phyloP scores from a whole-genome alignment of 2,888 invertebrate species.

The Zele albiditarsus region DNA sequence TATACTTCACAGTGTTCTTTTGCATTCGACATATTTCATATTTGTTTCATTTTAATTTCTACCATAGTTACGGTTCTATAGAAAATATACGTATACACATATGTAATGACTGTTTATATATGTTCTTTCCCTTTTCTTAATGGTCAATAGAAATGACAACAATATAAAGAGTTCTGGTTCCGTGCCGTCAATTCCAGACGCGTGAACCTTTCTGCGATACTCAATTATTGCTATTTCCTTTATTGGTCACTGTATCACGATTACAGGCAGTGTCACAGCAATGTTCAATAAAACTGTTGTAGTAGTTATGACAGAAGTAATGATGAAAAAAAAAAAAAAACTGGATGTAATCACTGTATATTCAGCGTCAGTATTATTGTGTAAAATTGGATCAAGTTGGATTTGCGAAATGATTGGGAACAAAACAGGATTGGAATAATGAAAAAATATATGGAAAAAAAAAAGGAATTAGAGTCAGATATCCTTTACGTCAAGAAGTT shows the following conservation, averaged over 20 bases:
- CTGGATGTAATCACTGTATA: background rate
- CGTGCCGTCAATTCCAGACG: background rate
- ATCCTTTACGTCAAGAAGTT: background rate
- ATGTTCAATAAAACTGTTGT: background rate
- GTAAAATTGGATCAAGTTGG: background rate
- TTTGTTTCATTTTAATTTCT: constrained; percentile 3
- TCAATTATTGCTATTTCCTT: constrained; percentile 3
- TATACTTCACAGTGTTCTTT: background rate
- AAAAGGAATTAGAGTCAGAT: constrained; percentile 4
- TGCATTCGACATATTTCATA: background rate
- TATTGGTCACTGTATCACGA: background rate
- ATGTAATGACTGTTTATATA: too few species aligned
- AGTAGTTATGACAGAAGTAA: background rate
- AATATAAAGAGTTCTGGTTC: background rate
- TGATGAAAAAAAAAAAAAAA: background rate
- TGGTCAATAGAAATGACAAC: background rate
- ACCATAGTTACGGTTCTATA: background rate
- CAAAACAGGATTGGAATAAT: background rate
- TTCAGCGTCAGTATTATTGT: background rate
- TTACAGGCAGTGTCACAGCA: background rate
- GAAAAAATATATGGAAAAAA: background rate
- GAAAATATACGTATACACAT: background rate
- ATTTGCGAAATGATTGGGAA: background rate
- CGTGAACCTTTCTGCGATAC: background rate
- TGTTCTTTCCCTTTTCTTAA: background rate